phyloP scores from a whole-genome alignment of 1,140 invertebrate genomes.

The Drosophila miranda region DNA sequence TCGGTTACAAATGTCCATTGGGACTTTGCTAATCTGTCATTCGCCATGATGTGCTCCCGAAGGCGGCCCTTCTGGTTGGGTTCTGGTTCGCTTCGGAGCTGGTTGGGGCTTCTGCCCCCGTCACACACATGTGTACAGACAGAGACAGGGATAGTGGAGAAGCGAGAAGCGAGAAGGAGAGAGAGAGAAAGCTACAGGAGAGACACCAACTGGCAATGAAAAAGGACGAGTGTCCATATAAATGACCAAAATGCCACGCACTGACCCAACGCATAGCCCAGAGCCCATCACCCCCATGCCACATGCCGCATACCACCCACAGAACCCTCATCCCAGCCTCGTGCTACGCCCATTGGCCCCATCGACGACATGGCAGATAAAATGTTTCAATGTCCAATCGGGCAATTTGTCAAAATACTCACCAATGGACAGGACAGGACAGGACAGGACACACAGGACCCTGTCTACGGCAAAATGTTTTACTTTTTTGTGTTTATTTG shows the following conservation, averaged over 20 bases:
- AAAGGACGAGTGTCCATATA: conserved; percentile 81
- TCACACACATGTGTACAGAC: conserved; percentile 53
- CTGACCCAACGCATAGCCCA: conserved; percentile 65
- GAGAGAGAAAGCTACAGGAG: conserved; percentile 12
- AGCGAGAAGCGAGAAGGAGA: not conserved
- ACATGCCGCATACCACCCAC: conserved; percentile 17
- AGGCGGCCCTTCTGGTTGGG: conserved; percentile 67
- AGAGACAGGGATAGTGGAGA: conserved; percentile 16
- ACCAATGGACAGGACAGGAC: conserved; percentile 54
- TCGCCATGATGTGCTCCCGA: conserved; percentile 77
- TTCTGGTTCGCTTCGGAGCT: conserved; percentile 46
- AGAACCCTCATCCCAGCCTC: conserved; percentile 6
- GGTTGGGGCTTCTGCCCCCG: conserved; percentile 31
- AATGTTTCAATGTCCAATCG: conserved; percentile 82
- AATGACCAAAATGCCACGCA: conserved; percentile 81
- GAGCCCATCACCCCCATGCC: conserved; percentile 16
- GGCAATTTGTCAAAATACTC: conserved; percentile 81
- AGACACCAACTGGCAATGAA: conserved; percentile 66
- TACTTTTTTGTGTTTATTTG: conserved; percentile 22
- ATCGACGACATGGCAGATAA: conserved; percentile 80
- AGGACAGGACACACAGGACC: not conserved
- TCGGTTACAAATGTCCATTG: conserved; percentile 80
- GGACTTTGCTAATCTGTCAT: conserved; percentile 82
- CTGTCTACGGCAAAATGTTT: conserved; percentile 19
- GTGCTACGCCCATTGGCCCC: conserved; percentile 44